Percentiles rank a stretch among this genome's conserved stretches.
Evolutionary conservation across 2,113 vertebrate genomes (phyloP).

Genomic region (Dasyornis broadbenti): DNA sequence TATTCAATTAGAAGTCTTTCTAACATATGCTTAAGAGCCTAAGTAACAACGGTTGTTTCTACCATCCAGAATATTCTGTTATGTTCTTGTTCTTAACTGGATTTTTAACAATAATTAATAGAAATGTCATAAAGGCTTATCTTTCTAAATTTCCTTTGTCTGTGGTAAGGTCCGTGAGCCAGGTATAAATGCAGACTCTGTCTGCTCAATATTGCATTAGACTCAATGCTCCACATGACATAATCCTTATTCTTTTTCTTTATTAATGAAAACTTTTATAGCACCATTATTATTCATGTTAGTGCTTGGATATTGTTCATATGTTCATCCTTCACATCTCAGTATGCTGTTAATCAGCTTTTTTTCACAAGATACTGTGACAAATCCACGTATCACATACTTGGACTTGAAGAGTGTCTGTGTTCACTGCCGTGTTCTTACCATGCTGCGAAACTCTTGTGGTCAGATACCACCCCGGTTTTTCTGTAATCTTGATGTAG

Average conservation of each 20-base stretch:
- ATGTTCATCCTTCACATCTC: background rate
- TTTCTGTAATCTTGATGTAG: background rate
- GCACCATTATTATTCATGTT: accelerated
- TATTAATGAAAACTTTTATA: background rate
- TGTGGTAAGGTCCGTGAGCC: background rate
- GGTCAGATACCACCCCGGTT: background rate
- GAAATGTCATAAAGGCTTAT: background rate
- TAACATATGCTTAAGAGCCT: background rate
- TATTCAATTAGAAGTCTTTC: background rate
- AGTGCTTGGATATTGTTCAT: background rate
- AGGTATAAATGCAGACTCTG: background rate
- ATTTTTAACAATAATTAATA: background rate
- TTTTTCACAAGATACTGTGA: background rate
- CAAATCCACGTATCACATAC: background rate
- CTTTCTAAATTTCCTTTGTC: background rate
- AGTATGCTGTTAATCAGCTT: background rate
- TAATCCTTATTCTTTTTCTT: background rate
- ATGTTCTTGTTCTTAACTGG: background rate
- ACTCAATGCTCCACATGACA: background rate
- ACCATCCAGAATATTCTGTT: background rate
- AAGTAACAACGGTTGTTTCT: background rate
- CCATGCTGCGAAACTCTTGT: accelerated
- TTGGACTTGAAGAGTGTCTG: background rate
- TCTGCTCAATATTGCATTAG: background rate
- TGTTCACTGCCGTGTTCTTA: background rate